Percentiles rank a stretch among this genome's conserved stretches.
These are phyloP conservation scores for Euplagia quadripunctaria DNA, from an alignment of 2,888 invertebrate genomes.

Conservation along the genomic window DNA sequence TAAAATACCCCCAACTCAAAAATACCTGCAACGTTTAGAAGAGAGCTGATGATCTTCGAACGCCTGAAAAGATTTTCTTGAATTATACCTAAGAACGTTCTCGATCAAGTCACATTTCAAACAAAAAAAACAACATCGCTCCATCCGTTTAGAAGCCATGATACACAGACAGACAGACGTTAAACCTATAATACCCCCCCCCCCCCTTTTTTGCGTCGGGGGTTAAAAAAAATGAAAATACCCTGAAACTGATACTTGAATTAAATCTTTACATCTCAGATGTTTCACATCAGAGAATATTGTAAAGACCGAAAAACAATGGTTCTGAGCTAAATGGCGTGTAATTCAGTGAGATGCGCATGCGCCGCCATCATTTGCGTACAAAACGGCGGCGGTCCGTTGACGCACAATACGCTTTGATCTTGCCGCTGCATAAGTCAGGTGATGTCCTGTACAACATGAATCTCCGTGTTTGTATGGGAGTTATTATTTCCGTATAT, in stretches of 20 bases:
- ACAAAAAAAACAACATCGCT: too few species aligned
- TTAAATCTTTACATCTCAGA: conserved; percentile 23
- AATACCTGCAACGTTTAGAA: too few species aligned
- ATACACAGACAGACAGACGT: too few species aligned
- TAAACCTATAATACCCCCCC: not conserved
- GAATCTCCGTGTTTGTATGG: conserved; percentile 13
- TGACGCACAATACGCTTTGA: conserved; percentile 54
- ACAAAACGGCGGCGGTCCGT: conserved; percentile 34
- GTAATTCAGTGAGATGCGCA: conserved; percentile 45
- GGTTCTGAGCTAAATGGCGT: conserved; percentile 19
- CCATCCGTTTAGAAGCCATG: too few species aligned
- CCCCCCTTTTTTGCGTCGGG: not conserved
- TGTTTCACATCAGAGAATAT: conserved; percentile 19
- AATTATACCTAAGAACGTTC: too few species aligned
- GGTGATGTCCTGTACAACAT: conserved; percentile 37
- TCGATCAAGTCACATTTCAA: too few species aligned
- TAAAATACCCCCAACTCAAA: too few species aligned
- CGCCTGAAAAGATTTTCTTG: too few species aligned
- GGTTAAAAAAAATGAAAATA: not conserved
- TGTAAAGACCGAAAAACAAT: conserved; percentile 27
- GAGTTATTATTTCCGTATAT: conserved; percentile 24
- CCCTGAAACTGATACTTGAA: conserved; percentile 8
- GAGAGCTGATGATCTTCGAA: too few species aligned
- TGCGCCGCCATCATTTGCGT: conserved; percentile 51
- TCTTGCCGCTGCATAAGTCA: conserved; percentile 44